Conservation (phyloP, 2,113 vertebrate genomes). For the Elgaria multicarinata region DNA sequence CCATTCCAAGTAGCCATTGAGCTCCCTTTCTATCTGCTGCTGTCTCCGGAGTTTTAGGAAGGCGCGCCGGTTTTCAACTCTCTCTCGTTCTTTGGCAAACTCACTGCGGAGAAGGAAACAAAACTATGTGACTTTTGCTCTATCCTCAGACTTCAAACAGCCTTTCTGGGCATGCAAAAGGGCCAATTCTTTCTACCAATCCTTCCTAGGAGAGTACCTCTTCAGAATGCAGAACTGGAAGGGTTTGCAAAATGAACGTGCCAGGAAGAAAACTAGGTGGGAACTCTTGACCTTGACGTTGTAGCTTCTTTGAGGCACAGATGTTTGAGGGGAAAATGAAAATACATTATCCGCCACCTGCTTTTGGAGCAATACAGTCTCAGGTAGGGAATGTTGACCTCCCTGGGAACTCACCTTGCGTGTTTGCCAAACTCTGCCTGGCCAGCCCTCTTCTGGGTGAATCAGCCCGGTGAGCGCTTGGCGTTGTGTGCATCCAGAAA, state of each 20-base stretch:
- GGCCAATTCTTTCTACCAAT: not conserved
- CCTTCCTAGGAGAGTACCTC: not conserved
- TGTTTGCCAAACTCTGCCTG: too few relatives aligned
- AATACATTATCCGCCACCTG: not conserved
- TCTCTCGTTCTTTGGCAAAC: slow-evolving; percentile 94
- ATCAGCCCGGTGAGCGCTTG: too few relatives aligned
- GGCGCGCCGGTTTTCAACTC: slow-evolving; percentile 94
- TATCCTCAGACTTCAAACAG: not conserved
- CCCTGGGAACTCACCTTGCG: too few relatives aligned
- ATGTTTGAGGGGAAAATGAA: too few relatives aligned
- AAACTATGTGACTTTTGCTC: not conserved
- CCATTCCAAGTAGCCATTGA: slow-evolving; percentile 96
- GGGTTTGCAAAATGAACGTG: not conserved
- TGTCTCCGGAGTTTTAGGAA: slow-evolving; percentile 96
- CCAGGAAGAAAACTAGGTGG: too few relatives aligned
- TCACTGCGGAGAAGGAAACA: slow-evolving; percentile 76
- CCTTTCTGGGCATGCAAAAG: not conserved
- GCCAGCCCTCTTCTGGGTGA: too few relatives aligned
- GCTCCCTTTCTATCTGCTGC: slow-evolving; percentile 94
- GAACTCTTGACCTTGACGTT: too few relatives aligned
- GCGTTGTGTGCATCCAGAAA: too few relatives aligned
- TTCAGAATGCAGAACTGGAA: not conserved
- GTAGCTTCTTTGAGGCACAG: too few relatives aligned
- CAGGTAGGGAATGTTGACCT: too few relatives aligned
- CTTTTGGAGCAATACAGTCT: too few relatives aligned